A percentile compares a stretch with the other conserved stretches of the same genome.
Conservation (phyloP, 2,888 invertebrate genomes). For the Lathronympha strigana region DNA sequence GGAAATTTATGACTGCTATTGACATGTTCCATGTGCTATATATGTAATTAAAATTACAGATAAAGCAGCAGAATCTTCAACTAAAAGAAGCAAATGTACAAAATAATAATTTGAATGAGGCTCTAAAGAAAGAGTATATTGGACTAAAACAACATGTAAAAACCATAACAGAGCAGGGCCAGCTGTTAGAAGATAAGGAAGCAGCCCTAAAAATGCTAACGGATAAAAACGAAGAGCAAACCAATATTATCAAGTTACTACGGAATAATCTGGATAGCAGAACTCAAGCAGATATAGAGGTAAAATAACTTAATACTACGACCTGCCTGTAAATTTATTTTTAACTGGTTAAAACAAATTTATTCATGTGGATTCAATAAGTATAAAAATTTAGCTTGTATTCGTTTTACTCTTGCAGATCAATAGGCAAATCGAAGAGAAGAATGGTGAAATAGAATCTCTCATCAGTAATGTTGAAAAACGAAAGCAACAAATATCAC, state of each 20-base stretch:
- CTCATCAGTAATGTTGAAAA: slow-evolving; percentile 60
- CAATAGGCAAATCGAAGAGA: slow-evolving; percentile 62
- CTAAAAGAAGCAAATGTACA: slow-evolving; percentile 58
- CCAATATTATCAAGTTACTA: slow-evolving; percentile 66
- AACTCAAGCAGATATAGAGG: slow-evolving; percentile 62
- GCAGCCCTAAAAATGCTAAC: slow-evolving; percentile 62
- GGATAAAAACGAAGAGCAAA: slow-evolving; percentile 70
- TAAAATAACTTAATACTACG: slow-evolving; percentile 46
- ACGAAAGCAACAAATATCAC: slow-evolving; percentile 62
- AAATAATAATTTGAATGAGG: slow-evolving; percentile 61
- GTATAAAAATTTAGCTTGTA: neutral
- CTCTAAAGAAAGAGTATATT: slow-evolving; percentile 61
- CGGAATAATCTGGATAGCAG: slow-evolving; percentile 67
- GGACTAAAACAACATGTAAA: slow-evolving; percentile 57
- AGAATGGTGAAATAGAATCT: slow-evolving; percentile 67
- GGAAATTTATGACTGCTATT: too few relatives aligned
- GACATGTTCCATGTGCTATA: too few relatives aligned
- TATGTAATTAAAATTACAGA: slow-evolving; percentile 49
- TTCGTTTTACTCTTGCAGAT: slow-evolving; percentile 54
- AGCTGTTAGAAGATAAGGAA: slow-evolving; percentile 60
- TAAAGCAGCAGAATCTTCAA: slow-evolving; percentile 63
- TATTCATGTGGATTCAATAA: too few relatives aligned
- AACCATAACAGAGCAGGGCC: slow-evolving; percentile 55
- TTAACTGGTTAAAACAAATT: too few relatives aligned
- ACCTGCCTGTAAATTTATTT: too few relatives aligned